Base-by-base conservation (phyloP, 2,113 vertebrate genomes). In the Rhinichthys klamathensis region DNA sequence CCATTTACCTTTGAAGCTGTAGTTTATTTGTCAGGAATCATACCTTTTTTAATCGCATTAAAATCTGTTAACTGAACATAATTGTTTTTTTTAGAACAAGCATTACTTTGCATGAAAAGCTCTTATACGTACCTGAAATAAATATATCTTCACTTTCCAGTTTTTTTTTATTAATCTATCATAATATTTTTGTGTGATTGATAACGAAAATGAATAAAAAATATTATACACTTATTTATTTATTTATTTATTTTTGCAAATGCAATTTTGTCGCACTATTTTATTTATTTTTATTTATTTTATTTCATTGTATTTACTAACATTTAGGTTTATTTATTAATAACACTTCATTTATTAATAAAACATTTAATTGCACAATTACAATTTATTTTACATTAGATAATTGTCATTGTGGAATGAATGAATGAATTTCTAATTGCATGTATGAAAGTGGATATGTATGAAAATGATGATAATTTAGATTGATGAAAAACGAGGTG, bases 21-120 rank as follows among this genome's bases (percentile, higher is more conserved):
- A 6, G 18, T 79, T 58, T 41, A n/a, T 79, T 38, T 58, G 6
- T 61, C 23, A 61, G 54, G 51, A 32, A 56, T 75, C 25, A 12
- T 38, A 41, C 67, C 25, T 65, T 67, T 67, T 32, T 67, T 51
- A 51, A 72, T 78, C 30, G 38, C 51, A 10, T 80, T 80, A 61
- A 49, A 75, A 75, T 41, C 32, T 44, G 41, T 74, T 74, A 4
- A 49, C 23, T 21, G 11, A 73, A 74, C 32, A 21, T 35, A 23
- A 38, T 21, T 21, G 65, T n/a, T 11, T 4, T 65, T 41, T n/a
- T 72, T 72, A 12, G 18, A 38, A 23, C 9, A 72, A 12, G 35
- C 21, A 41, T n/a, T 13, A 41, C 18, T 38, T 70, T 38, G 18
- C 21, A 21, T 70, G 8, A 32, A 70, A 70, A 70, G 67, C 67